Conservation (phyloP, 2,797 vertebrate genomes). For the Molothrus aeneus region DNA sequence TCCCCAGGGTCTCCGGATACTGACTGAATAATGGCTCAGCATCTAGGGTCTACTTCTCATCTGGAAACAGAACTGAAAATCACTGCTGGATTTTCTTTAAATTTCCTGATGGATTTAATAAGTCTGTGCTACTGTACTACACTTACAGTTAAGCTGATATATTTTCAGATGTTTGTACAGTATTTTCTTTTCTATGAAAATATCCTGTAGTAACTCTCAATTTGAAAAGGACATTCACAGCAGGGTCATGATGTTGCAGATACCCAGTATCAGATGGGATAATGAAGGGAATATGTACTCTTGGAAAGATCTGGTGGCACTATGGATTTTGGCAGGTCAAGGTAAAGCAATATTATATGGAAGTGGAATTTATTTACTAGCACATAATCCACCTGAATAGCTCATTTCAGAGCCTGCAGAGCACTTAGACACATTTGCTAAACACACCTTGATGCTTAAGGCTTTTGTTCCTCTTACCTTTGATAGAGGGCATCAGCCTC, state of each 20-base stretch:
- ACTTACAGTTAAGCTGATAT: slow-evolving; percentile 36
- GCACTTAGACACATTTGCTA: background rate
- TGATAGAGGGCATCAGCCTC: background rate
- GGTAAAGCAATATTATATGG: background rate
- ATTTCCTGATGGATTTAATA: slow-evolving; percentile 37
- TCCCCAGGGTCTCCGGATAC: slow-evolving; percentile 23
- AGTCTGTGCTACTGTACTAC: background rate
- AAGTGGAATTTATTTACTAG: background rate
- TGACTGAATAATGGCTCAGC: background rate
- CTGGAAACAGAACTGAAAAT: slow-evolving; percentile 48
- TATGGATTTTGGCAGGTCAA: background rate
- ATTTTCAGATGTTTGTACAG: background rate
- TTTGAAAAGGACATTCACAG: background rate
- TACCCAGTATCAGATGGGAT: background rate
- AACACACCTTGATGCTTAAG: background rate
- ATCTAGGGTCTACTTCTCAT: background rate
- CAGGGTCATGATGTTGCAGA: background rate
- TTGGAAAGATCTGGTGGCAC: background rate
- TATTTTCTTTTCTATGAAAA: slow-evolving; percentile 4
- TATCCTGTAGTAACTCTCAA: background rate
- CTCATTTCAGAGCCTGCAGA: background rate
- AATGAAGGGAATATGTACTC: background rate
- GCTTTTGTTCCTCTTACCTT: background rate
- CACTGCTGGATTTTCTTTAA: slow-evolving; percentile 33
- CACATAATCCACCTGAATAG: background rate